phyloP scores from a whole-genome alignment of 2,113 vertebrate genomes.

The Nematolebias whitei region DNA sequence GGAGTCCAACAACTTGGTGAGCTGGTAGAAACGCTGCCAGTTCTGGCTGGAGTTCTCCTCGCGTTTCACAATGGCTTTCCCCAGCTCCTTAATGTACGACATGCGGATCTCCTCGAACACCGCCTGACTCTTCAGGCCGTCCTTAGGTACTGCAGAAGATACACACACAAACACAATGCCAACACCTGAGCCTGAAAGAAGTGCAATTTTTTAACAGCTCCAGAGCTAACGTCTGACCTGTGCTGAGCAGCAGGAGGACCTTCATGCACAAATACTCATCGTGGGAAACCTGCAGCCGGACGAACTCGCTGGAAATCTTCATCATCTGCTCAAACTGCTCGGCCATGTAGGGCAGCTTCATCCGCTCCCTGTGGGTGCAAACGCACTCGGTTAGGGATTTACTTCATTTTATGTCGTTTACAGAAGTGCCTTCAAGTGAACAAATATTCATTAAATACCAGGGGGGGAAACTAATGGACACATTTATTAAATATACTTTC shows the following conservation, averaged over 20 bases:
- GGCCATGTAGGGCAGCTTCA: constrained; percentile 92
- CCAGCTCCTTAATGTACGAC: constrained; percentile 98
- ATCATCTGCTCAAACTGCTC: constrained; percentile 96
- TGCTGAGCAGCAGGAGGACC: constrained; percentile 94
- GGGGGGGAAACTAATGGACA: no score
- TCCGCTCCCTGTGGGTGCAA: constrained; percentile 84
- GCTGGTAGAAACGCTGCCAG: constrained; percentile 99
- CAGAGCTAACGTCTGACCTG: constrained; percentile 79
- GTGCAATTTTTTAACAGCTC: not conserved
- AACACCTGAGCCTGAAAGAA: constrained; percentile 14
- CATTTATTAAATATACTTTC: no score
- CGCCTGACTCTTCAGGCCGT: constrained; percentile 94
- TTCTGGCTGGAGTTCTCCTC: constrained; percentile 99
- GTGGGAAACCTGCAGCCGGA: constrained; percentile 93
- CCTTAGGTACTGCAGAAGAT: constrained; percentile 89
- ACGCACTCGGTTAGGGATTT: not conserved
- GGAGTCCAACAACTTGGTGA: constrained; percentile 97
- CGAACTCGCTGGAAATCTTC: constrained; percentile 91
- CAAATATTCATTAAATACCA: no score
- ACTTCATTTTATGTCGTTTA: no score
- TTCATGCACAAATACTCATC: constrained; percentile 99
- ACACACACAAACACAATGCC: not conserved
- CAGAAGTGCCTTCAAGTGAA: no score
- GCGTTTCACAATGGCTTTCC: constrained; percentile 97
- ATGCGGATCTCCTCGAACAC: constrained; percentile 97